Conservation (phyloP, 2,888 invertebrate species). For the Drosophila mulleri region DNA sequence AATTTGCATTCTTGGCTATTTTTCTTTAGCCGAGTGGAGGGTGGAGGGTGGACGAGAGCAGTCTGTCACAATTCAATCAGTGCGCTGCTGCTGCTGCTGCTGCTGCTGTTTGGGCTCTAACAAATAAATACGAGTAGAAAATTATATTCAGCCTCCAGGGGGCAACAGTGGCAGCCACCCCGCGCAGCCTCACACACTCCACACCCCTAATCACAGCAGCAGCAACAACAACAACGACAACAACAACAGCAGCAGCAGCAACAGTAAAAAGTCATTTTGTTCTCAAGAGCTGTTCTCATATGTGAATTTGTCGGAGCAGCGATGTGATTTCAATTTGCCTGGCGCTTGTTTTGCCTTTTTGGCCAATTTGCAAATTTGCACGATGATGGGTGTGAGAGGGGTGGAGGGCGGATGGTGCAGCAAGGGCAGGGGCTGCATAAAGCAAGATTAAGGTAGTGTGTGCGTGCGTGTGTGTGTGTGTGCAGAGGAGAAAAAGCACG, state of each 20-base stretch:
- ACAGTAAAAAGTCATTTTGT: slow-evolving; percentile 52
- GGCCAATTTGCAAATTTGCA: slow-evolving; percentile 79
- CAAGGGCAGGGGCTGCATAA: background rate
- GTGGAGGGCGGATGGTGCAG: slow-evolving; percentile 9
- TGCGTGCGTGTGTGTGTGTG: slow-evolving; percentile 23
- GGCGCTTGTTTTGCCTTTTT: slow-evolving; percentile 61
- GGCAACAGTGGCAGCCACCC: slow-evolving; percentile 44
- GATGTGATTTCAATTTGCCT: slow-evolving; percentile 74
- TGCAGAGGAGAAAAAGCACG: slow-evolving; percentile 3
- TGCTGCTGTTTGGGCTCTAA: slow-evolving; percentile 60
- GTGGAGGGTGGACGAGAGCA: slow-evolving; percentile 15
- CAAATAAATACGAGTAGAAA: slow-evolving; percentile 76
- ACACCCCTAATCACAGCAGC: background rate
- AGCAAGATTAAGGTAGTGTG: slow-evolving; percentile 51
- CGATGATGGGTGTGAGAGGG: slow-evolving; percentile 23
- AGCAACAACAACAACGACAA: background rate
- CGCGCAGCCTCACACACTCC: slow-evolving; percentile 21
- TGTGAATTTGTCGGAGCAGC: slow-evolving; percentile 50
- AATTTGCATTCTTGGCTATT: slow-evolving; percentile 72
- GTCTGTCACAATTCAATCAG: slow-evolving; percentile 77
- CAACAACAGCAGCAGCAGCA: background rate
- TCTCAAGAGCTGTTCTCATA: slow-evolving; percentile 52
- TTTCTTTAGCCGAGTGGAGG: background rate
- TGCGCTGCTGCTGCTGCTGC: slow-evolving; percentile 46
- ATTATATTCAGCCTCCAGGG: slow-evolving; percentile 76